Evolutionary conservation across 2,113 vertebrate species (phyloP).

Genomic region (Centropus unirufus): DNA sequence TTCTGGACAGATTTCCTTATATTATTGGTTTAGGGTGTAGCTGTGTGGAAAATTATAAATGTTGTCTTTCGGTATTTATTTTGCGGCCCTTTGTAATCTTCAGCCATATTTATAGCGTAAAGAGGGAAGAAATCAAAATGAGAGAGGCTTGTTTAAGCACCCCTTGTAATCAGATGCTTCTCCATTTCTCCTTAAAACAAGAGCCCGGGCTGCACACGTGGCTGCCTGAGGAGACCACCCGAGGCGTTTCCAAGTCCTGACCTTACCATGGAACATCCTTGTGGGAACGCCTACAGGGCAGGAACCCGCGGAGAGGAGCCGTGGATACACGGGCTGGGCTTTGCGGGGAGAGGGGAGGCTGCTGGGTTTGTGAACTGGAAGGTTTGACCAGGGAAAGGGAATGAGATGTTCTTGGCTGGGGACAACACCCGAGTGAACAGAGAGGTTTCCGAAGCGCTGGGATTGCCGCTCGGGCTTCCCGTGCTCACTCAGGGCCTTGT

Average conservation of each 20-base stretch:
- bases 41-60: slow-evolving; percentile 49
- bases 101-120: slow-evolving; percentile 54
- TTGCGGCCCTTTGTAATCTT: slow-evolving; percentile 57
- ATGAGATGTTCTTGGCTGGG: background rate
- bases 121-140: slow-evolving; percentile 57
- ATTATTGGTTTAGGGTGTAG: slow-evolving; percentile 58
- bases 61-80: slow-evolving; percentile 61
- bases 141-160: slow-evolving; percentile 48
- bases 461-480: too few species aligned
- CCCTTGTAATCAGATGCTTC: slow-evolving; percentile 53
- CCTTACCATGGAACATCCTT: background rate
- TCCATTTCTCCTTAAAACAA: slow-evolving; percentile 44
- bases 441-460: background rate
- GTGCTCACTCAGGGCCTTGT: too few species aligned
- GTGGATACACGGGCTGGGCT: background rate
- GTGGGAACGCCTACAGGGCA: background rate
- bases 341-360: background rate
- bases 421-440: background rate
- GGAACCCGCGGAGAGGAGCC: background rate
- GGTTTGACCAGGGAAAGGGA: background rate
- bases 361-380: background rate
- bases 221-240: slow-evolving; percentile 5
- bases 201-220: background rate
- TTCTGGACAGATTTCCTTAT: slow-evolving; percentile 51
- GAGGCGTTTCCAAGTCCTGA: background rate